These are phyloP conservation scores for Lepidotrigona ventralis DNA, from an alignment of 1,140 invertebrate genomes.

Conservation along the genomic window DNA sequence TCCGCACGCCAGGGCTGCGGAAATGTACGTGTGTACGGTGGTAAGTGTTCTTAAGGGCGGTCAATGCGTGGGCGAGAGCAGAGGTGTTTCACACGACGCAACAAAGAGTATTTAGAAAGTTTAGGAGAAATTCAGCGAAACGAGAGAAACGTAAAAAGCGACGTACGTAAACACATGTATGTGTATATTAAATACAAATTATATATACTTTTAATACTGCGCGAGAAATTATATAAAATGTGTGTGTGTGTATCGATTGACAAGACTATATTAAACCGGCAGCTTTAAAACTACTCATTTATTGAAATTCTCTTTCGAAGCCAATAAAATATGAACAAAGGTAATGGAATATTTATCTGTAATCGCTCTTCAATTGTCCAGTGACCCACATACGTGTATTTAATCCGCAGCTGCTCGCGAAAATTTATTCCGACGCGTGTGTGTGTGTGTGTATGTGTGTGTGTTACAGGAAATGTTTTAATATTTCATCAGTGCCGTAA, in stretches of 20 bases:
- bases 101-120: slow-evolving; percentile 4
- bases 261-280: not conserved
- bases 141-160: not conserved
- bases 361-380: not conserved
- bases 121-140: not conserved
- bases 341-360: not conserved
- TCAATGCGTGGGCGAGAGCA: not conserved
- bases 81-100: not conserved
- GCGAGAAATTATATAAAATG: not conserved
- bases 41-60: not conserved
- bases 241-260: not conserved
- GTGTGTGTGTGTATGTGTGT: no score
- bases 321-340: not conserved
- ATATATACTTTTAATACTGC: not conserved
- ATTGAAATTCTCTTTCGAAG: not conserved
- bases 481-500: no score
- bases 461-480: no score
- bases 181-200: no score
- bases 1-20: not conserved
- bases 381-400: not conserved
- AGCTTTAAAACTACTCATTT: not conserved
- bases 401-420: no score
- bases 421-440: no score
- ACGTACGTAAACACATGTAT: not conserved
- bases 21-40: not conserved